These are phyloP conservation scores for Dolomedes plantarius DNA, from an alignment of 2,888 invertebrate species.

Conservation along the genomic window DNA sequence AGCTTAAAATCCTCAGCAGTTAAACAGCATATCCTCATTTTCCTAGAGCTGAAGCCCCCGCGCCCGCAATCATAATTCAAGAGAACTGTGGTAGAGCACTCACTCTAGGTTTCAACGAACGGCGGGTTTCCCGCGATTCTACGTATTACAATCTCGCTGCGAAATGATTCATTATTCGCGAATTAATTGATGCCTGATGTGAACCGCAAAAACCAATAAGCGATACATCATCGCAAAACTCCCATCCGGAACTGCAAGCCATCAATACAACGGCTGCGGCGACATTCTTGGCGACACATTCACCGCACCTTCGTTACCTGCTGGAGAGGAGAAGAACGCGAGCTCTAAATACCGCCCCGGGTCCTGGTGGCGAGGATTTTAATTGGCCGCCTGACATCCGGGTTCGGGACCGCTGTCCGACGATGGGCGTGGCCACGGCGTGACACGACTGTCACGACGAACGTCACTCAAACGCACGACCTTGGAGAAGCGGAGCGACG, in stretches of 20 bases:
- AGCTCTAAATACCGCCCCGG: slow-evolving; percentile 44
- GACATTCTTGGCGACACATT: slow-evolving; percentile 69
- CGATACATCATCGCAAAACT: neutral
- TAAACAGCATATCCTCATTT: too few relatives aligned
- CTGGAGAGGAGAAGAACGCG: slow-evolving; percentile 40
- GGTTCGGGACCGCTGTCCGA: slow-evolving; percentile 70
- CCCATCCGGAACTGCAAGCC: neutral
- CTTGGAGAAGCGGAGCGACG: slow-evolving; percentile 32
- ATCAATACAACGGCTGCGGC: slow-evolving; percentile 19
- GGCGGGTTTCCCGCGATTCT: neutral
- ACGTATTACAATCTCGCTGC: neutral
- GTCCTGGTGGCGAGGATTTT: slow-evolving; percentile 41
- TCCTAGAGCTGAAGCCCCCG: too few relatives aligned
- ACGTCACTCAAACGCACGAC: slow-evolving; percentile 64
- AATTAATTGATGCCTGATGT: neutral
- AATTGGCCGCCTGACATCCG: slow-evolving; percentile 70
- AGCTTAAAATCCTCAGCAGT: too few relatives aligned
- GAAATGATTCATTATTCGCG: neutral
- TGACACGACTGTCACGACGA: slow-evolving; percentile 69
- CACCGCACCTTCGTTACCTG: slow-evolving; percentile 62
- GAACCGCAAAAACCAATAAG: neutral
- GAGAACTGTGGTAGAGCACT: too few relatives aligned
- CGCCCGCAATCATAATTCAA: too few relatives aligned
- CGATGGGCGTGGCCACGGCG: slow-evolving; percentile 63
- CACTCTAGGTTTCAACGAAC: too few relatives aligned